Percentiles rank a stretch among this genome's conserved stretches.
Conservation (phyloP, 2,797 vertebrate genomes). For the Dendrocincla fuliginosa region DNA sequence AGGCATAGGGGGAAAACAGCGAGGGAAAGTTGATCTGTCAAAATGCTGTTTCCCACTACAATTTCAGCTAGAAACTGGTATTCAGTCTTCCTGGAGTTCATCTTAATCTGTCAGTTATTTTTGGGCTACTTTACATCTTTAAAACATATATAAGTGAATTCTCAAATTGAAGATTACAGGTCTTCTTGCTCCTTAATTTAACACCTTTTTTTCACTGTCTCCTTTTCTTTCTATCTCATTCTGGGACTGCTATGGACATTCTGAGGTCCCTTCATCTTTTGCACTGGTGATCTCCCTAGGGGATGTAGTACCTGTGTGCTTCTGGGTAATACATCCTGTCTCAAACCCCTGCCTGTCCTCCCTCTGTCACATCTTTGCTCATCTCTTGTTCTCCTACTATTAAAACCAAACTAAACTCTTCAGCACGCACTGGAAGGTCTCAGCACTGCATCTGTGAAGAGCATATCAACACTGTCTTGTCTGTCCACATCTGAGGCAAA, state of each 20-base stretch:
- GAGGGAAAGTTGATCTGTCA: neutral
- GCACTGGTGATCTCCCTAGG: neutral
- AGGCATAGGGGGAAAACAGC: neutral
- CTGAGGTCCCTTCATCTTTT: neutral
- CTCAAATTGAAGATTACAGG: neutral
- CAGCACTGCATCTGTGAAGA: neutral
- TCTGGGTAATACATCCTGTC: neutral
- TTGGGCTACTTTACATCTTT: neutral
- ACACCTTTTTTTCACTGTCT: neutral
- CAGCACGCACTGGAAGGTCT: neutral
- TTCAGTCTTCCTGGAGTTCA: neutral
- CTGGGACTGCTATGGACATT: neutral
- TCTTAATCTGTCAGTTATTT: neutral
- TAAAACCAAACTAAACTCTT: neutral
- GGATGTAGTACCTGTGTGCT: neutral
- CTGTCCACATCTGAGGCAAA: neutral
- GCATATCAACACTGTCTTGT: neutral
- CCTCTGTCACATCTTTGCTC: neutral
- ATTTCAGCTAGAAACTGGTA: neutral
- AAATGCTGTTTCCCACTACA: neutral
- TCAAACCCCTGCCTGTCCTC: neutral
- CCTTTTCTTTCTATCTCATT: neutral
- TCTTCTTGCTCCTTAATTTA: neutral
- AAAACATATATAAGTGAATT: neutral
- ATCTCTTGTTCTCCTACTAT: neutral